Evolutionary conservation across 2,113 vertebrate species (phyloP), one percentile per base, ranked within the genome.

Genomic region (Hippopotamus amphibius): DNA sequence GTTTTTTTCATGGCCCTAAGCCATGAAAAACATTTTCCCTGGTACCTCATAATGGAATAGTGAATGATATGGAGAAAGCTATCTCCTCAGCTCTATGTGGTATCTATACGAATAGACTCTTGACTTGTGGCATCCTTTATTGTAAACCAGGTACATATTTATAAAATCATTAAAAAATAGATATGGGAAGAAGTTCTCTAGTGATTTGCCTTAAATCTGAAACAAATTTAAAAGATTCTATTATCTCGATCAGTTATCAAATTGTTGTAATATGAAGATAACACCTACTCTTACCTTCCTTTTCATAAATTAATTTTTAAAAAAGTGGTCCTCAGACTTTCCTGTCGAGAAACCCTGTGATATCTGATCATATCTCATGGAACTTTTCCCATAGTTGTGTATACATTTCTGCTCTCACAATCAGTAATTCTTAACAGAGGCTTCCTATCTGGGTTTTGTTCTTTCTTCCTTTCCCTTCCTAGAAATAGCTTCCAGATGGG

Each of bases 401-500:
- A 15, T 69, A 4, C 33, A 65, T 57, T 71, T 94, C 94, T 80
- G 2, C 46, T 76, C 46, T 71, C 48, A 21, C 8, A 22, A 37
- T 24, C 10, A 10, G 17, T 88, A 83, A 95, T 90, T 72, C 48
- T 74, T 89, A 72, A 28, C 33, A n/a, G 10, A 19, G 24, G 24
- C 74, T 4, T 92, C 83, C 50, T 80, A 80, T 65, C 79, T 74
- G 71, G 76, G 53, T 57, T 57, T 90, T 69, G 13, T 65, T 72
- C 79, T 80, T 22, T 76, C 6, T 30, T 80, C 59, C 33, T 63
- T 71, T 90, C 14, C 13, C 61, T 79, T 92, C 24, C 65, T 83
- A 28, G 79, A 95, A 96, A 96, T 88, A 59, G 71, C 65, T 96
- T 98, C 93, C 87, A 95, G 94, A 95, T 96, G 97, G 72, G 79